Base-by-base conservation (phyloP, 1,140 invertebrate species). In the Theocolax elegans region DNA sequence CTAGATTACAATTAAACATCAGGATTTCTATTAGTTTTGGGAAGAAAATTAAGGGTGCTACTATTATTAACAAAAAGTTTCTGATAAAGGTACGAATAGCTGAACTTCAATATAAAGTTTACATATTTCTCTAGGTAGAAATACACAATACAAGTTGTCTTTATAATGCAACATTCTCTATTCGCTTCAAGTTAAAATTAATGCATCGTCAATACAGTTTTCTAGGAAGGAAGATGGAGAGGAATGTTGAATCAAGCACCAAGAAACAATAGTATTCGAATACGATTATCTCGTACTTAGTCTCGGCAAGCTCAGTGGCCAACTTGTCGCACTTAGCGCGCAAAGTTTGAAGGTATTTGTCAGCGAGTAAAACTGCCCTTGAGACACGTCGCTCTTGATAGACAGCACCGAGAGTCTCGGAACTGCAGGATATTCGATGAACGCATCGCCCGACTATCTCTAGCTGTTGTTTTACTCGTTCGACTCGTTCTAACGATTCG, bases 331-430 rank as follows among this genome's bases (percentile, higher is more conserved):
- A 85, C 40, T 80, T 81, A 44, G 72, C 60, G 6, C 81, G 77
- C 23, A 86, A 63, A 9, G 80, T 53, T 10, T 79, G 81, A 4
- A 85, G 74, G 54, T 85, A 86, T 44, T 76, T 81, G 63, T 86
- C 85, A 4, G 80, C 80, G 13, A 85, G 51, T 2, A 77, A 65
- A n/a, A 83, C 71, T 1, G 80, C 82, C 19, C 76, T 74, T 4
- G 83, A 84, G 1, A 86, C 71, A 25, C 83, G 76, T 8, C 75
- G 74, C 58, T 86, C 85, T 62, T 86, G 83, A 13, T 83, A 79
- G 9, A 85, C 79, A 0, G 85, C 82, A 7, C 85, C 85, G 1
- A 85, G 73, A 10, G 82, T 82, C 62, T 86, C 85, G 38, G 85
- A 80, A 9, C 77, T 74, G 35, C 81, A 84, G 13, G 83, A 86